phyloP scores from a whole-genome alignment of 2,113 vertebrate species.

The Picathartes gymnocephalus region DNA sequence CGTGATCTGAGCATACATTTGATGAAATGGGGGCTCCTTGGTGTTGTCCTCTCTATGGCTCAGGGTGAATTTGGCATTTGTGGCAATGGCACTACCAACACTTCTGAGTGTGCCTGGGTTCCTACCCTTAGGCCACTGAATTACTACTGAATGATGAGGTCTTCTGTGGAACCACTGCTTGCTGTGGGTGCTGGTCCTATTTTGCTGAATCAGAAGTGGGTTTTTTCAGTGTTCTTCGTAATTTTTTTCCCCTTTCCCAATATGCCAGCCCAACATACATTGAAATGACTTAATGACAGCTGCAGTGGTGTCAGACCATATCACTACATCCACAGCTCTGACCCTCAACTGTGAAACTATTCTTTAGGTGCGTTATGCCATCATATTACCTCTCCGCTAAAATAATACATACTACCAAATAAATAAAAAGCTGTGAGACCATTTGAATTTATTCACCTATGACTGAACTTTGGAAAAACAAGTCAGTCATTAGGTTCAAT shows the following conservation, averaged over 20 bases:
- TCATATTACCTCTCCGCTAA: fast-evolving
- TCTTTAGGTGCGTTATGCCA: background rate
- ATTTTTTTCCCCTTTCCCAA: background rate
- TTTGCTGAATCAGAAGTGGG: background rate
- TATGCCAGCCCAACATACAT: background rate
- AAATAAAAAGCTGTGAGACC: background rate
- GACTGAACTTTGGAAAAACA: background rate
- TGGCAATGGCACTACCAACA: background rate
- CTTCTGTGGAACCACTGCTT: background rate
- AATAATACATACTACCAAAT: background rate
- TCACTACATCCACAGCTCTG: background rate
- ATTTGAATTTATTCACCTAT: background rate
- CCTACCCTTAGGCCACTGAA: background rate
- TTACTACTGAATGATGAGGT: fast-evolving
- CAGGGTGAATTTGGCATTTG: background rate
- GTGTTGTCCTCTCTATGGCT: background rate
- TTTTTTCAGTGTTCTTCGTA: background rate
- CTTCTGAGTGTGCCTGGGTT: background rate
- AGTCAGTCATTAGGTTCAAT: background rate
- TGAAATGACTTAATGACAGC: background rate
- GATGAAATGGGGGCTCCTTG: background rate
- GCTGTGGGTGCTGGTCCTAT: background rate
- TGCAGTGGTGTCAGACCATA: background rate
- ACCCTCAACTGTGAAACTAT: background rate
- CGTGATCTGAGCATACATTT: background rate